Conservation (phyloP, 2,113 vertebrate genomes). For the Anolis sagrei region DNA sequence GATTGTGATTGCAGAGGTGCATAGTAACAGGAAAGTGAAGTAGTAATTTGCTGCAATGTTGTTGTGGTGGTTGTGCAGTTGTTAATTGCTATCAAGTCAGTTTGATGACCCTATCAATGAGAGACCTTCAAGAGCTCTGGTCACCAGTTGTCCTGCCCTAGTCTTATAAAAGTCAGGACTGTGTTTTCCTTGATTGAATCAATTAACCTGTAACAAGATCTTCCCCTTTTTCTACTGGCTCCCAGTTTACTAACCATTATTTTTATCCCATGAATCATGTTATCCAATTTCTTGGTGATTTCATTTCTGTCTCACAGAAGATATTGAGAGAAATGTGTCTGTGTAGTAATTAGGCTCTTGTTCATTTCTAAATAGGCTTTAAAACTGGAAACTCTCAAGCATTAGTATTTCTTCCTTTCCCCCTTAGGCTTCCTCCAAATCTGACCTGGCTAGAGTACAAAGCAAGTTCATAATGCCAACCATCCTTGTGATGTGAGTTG, state of each 20-base stretch:
- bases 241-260: no score
- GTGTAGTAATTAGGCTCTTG: slow-evolving; percentile 38
- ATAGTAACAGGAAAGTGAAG: background rate
- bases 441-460: background rate
- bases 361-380: slow-evolving; percentile 52
- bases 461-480: background rate
- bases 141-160: no score
- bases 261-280: no score
- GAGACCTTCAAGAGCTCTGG: no score
- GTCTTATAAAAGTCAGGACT: no score
- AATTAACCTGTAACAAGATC: no score
- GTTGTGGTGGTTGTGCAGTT: no score
- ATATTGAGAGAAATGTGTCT: slow-evolving; percentile 25
- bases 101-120: no score
- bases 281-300: background rate
- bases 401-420: background rate
- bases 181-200: no score
- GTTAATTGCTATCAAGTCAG: no score
- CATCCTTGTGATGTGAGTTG: background rate
- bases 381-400: slow-evolving; percentile 38
- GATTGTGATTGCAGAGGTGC: background rate
- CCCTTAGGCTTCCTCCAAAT: background rate
- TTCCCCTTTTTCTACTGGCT: no score
- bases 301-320: slow-evolving; percentile 48
- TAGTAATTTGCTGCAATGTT: background rate